Conservation (phyloP, 2,113 vertebrate species). For the Suricata suricatta region DNA sequence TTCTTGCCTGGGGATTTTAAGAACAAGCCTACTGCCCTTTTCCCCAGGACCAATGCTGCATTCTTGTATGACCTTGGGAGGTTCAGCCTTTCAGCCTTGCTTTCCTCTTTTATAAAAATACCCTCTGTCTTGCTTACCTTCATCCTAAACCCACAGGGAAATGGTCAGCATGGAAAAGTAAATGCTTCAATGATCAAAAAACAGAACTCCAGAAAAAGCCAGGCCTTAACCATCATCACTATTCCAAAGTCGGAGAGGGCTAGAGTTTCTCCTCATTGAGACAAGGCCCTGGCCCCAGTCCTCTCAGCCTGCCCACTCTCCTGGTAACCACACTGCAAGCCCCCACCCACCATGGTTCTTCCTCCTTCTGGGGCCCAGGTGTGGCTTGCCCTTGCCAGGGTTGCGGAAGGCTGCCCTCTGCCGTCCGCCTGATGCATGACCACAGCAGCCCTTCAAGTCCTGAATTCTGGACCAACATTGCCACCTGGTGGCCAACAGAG, state of each 20-base stretch:
- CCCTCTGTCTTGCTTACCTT: neutral
- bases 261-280: neutral
- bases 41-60: neutral
- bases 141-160: neutral
- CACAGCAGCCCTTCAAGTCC: too few relatives aligned
- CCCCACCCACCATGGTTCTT: neutral
- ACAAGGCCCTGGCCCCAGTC: neutral
- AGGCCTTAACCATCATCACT: neutral
- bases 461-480: neutral
- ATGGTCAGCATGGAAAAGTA: neutral
- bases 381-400: neutral
- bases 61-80: neutral
- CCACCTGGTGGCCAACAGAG: conserved; percentile 18
- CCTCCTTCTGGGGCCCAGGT: neutral
- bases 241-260: neutral
- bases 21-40: neutral
- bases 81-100: neutral
- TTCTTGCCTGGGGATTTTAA: neutral
- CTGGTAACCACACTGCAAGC: neutral
- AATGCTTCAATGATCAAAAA: neutral
- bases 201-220: neutral
- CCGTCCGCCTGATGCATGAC: neutral
- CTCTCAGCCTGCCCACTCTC: neutral
- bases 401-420: conserved; percentile 54
- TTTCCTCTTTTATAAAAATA: conserved; percentile 44